Evolutionary conservation across 1,140 invertebrate species (phyloP).

Genomic region (Trypoxylus dichotomus): DNA sequence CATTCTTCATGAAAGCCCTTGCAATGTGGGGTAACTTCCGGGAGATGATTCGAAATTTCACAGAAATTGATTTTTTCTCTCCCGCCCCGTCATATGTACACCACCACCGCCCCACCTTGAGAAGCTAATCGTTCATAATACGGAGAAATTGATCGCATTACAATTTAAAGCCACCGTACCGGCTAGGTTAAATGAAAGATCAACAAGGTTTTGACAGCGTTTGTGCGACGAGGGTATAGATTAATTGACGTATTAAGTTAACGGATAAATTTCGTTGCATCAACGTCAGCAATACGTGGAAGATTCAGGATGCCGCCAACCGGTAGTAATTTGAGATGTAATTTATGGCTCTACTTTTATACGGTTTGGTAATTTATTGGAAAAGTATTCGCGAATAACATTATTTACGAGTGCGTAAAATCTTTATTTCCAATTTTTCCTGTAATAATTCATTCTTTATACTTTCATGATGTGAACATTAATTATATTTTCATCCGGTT

Average conservation of each 20-base stretch:
- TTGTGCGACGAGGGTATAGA: neutral
- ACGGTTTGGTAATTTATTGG: neutral
- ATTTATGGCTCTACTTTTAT: neutral
- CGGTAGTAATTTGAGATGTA: neutral
- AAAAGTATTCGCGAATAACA: neutral
- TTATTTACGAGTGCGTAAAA: neutral
- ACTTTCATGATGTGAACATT: too few relatives aligned
- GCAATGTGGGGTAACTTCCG: neutral
- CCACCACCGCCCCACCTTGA: neutral
- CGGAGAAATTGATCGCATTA: neutral
- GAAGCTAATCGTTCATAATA: neutral
- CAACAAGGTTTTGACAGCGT: constrained; percentile 1
- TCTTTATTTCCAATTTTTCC: neutral
- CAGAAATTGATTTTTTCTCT: neutral
- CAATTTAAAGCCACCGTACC: neutral
- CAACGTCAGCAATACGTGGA: neutral
- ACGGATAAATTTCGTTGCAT: neutral
- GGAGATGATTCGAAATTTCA: neutral
- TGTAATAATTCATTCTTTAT: too few relatives aligned
- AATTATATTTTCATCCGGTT: too few relatives aligned
- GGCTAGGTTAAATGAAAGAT: neutral
- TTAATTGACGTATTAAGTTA: neutral
- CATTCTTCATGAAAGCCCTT: neutral
- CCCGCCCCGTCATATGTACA: neutral
- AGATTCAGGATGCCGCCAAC: neutral